Evolutionary conservation across 2,888 invertebrate species (phyloP), one percentile per base, ranked within the genome.

Genomic region (Trissolcus japonicus): DNA sequence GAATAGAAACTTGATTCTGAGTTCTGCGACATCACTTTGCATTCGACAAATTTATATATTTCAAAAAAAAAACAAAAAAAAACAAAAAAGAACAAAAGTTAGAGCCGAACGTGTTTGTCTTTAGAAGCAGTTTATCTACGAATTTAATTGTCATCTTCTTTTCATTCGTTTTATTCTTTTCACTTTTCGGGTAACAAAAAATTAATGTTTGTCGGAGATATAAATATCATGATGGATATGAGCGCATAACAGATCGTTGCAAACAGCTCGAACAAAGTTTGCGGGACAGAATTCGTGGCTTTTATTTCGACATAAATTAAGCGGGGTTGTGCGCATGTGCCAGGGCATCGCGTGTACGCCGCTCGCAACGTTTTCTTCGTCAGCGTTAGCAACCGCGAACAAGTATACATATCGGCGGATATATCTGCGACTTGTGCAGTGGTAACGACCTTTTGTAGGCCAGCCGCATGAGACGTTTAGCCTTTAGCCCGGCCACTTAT

Each of bases 361-460:
- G 40, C 46, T 56, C 40, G 66, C 62, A 60, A 71, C 68, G 67
- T 57, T 67, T 76, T 65, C 69, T 71, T 73, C 62, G 61, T 63
- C 62, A 62, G 68, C 76, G 50, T 60, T 60, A 17, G 73, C 61
- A 61, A 61, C 67, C 73, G 46, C 66, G 57, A 59, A 61, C 41
- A 54, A 43, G 40, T 56, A 60, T 61, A 48, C 65, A 54, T 55
- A 66, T 76, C 65, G 57, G 46, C 35, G 35, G 35, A 56, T 60
- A 59, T 78, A 62, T 69, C 25, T 40, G 69, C 21, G 75, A 67
- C 71, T 75, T 69, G 46, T 78, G 56, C 78, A 80, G 79, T 82
- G 82, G 80, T 83, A 84, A 84, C 80, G 82, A 84, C 82, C 82
- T 84, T 82, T 84, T 81, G 79, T 82, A 82, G 82, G 81, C 78